Percentiles rank a stretch among this genome's conserved stretches.
These are phyloP conservation scores for Linnaemya vulpina DNA, from an alignment of 2,888 invertebrate species.

Conservation along the genomic window DNA sequence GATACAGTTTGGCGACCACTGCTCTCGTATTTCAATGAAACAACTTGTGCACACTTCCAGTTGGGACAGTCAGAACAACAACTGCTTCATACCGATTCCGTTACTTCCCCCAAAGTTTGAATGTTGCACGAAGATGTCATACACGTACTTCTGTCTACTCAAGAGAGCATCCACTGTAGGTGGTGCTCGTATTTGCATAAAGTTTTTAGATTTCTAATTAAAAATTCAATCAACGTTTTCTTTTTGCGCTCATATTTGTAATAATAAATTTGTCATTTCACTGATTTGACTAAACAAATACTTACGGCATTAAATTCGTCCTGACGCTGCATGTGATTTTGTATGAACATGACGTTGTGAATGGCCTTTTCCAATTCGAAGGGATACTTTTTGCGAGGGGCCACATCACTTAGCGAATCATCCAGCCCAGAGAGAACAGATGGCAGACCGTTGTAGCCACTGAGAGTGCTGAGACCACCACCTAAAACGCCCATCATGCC, in stretches of 20 bases:
- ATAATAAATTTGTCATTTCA: slow-evolving; percentile 3
- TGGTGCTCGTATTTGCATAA: slow-evolving; percentile 3
- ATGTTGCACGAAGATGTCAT: no score
- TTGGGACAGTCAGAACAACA: neutral
- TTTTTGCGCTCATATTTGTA: neutral
- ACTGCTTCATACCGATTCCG: neutral
- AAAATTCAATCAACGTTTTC: slow-evolving; percentile 78
- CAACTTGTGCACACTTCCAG: neutral
- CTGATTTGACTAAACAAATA: slow-evolving; percentile 62
- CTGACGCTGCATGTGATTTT: slow-evolving; percentile 96
- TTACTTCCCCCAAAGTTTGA: neutral
- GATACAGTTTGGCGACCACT: neutral
- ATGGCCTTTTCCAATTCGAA: slow-evolving; percentile 96
- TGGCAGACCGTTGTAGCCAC: slow-evolving; percentile 92
- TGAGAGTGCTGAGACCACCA: slow-evolving; percentile 84
- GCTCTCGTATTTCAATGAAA: neutral
- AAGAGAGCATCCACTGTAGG: neutral
- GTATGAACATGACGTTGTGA: slow-evolving; percentile 97
- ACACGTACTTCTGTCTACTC: neutral
- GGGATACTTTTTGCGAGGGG: slow-evolving; percentile 92
- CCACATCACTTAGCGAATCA: slow-evolving; percentile 91
- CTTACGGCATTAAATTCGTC: slow-evolving; percentile 97
- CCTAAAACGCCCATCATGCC: slow-evolving; percentile 90
- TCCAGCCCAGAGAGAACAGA: slow-evolving; percentile 93
- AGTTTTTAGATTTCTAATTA: slow-evolving; percentile 77